A percentile compares a stretch with the other conserved stretches of the same genome.
These are phyloP conservation scores for Bembecia ichneumoniformis DNA, from an alignment of 2,888 invertebrate genomes.

Conservation along the genomic window DNA sequence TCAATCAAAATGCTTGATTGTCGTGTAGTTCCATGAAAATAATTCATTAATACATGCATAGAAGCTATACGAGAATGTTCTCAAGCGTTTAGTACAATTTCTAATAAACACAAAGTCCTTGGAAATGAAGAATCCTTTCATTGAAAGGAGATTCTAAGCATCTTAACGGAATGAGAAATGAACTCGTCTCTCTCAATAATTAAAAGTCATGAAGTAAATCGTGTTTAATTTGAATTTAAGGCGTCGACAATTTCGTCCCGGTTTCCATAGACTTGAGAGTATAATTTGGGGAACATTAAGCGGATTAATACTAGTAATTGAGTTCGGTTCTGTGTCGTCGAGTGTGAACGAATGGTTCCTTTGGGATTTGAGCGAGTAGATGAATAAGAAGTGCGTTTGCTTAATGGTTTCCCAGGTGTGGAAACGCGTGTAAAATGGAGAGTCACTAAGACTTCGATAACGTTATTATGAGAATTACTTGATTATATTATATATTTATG, in stretches of 20 bases:
- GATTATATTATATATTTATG: no score
- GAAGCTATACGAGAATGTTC: no score
- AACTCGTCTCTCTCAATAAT: conserved; percentile 19
- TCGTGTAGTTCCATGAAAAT: no score
- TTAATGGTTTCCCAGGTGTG: neutral
- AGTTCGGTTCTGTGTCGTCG: conserved; percentile 16
- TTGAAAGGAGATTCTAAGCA: neutral
- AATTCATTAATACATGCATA: no score
- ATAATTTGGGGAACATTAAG: conserved; percentile 26
- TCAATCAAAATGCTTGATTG: no score
- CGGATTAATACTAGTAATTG: conserved; percentile 30
- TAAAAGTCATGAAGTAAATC: conserved; percentile 26
- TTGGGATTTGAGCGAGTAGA: conserved; percentile 12
- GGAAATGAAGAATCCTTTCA: conserved; percentile 1
- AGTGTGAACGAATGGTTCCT: conserved; percentile 20
- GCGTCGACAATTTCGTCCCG: conserved; percentile 13
- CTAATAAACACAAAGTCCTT: neutral
- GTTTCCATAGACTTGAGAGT: conserved; percentile 7
- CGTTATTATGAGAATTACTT: no score
- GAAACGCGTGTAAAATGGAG: no score
- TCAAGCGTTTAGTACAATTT: neutral
- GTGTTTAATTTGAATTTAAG: conserved; percentile 29
- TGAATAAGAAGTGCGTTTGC: conserved; percentile 8
- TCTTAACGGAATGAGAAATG: conserved; percentile 1
- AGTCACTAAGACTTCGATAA: no score